A percentile compares a stretch with the other conserved stretches of the same genome.
Evolutionary conservation across 2,113 vertebrate genomes (phyloP).

Genomic region (Lathamus discolor): DNA sequence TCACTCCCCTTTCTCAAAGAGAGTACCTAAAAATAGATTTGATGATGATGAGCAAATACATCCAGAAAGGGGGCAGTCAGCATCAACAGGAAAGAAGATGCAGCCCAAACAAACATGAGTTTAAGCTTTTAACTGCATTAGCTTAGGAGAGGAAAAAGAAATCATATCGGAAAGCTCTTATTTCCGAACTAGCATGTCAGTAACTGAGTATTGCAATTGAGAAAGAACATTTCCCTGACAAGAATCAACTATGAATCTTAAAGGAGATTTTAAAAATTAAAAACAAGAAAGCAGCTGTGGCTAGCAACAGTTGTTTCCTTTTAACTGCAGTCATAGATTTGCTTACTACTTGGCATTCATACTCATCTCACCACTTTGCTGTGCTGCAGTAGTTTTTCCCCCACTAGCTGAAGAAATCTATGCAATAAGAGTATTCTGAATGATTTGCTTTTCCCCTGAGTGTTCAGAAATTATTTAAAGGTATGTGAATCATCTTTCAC

Average conservation of each 20-base stretch:
- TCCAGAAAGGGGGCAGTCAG: neutral
- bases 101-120: neutral
- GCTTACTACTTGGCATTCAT: neutral
- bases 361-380: neutral
- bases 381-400: neutral
- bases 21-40: neutral
- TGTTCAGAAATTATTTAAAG: neutral
- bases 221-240: neutral
- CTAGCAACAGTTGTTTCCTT: conserved; percentile 13
- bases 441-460: neutral
- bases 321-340: neutral
- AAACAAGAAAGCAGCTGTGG: conserved; percentile 15
- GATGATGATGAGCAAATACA: neutral
- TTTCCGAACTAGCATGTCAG: neutral
- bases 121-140: neutral
- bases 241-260: neutral
- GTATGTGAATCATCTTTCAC: neutral
- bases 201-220: neutral
- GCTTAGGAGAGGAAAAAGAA: neutral
- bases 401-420: neutral
- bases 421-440: neutral
- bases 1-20: neutral
- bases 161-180: neutral
- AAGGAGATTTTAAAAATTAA: neutral
- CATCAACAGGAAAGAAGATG: neutral